These are phyloP conservation scores for Melanchra persicariae DNA, from an alignment of 2,888 invertebrate species.

Conservation along the genomic window DNA sequence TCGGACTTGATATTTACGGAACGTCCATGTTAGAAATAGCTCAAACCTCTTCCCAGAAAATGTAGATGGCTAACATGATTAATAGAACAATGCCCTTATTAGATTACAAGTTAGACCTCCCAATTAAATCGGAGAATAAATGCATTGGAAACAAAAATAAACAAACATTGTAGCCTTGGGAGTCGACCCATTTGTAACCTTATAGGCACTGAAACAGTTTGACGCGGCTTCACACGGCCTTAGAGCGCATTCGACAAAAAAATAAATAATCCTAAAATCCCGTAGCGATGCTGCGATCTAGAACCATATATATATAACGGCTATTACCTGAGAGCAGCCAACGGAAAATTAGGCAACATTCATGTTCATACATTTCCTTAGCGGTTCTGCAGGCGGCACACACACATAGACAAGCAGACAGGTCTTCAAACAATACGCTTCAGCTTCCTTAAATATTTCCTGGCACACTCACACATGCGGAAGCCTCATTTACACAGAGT, in stretches of 20 bases:
- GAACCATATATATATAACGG: slow-evolving; percentile 49
- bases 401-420: slow-evolving; percentile 3
- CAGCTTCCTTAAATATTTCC: slow-evolving; percentile 7
- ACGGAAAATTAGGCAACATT: slow-evolving; percentile 49
- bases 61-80: slow-evolving; percentile 42
- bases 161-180: slow-evolving; percentile 41
- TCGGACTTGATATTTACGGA: slow-evolving; percentile 46
- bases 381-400: slow-evolving; percentile 37
- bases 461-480: slow-evolving; percentile 16
- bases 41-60: slow-evolving; percentile 53
- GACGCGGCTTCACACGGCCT: slow-evolving; percentile 52
- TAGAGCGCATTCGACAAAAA: slow-evolving; percentile 44
- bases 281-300: slow-evolving; percentile 40
- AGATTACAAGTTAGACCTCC: slow-evolving; percentile 33
- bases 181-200: slow-evolving; percentile 47
- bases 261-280: slow-evolving; percentile 36
- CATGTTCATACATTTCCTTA: slow-evolving; percentile 46
- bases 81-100: slow-evolving; percentile 58
- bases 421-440: not conserved
- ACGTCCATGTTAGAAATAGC: slow-evolving; percentile 50
- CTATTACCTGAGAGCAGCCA: slow-evolving; percentile 54
- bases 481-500: not conserved
- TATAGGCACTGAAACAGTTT: slow-evolving; percentile 56
- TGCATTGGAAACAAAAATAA: slow-evolving; percentile 35
- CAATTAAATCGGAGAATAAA: slow-evolving; percentile 53